Conservation (phyloP, 2,888 invertebrate genomes). For the Eugnorisma glareosa region DNA sequence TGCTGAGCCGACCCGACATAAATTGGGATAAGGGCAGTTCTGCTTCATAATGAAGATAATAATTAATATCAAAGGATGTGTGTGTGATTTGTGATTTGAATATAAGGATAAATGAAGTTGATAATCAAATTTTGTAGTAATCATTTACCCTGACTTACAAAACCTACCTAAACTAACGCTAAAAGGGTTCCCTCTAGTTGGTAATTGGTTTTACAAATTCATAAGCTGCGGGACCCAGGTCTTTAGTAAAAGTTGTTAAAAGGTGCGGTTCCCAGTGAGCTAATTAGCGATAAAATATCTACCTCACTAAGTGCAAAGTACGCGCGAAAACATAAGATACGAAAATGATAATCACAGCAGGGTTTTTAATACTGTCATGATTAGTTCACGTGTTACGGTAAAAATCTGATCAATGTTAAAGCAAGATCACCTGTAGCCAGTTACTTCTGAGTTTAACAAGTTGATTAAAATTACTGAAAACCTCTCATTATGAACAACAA, state of each 20-base stretch:
- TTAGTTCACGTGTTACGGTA: slow-evolving; percentile 11
- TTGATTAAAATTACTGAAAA: neutral
- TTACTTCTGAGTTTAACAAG: neutral
- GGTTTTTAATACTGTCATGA: slow-evolving; percentile 5
- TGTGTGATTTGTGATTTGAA: neutral
- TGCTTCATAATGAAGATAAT: neutral
- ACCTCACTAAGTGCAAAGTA: neutral
- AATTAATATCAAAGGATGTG: neutral
- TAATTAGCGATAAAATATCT: slow-evolving; percentile 25
- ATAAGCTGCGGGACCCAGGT: neutral
- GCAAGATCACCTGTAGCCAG: too few relatives aligned
- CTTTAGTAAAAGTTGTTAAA: neutral
- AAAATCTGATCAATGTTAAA: neutral
- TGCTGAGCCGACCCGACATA: neutral
- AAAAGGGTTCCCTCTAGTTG: neutral
- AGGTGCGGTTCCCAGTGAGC: slow-evolving; percentile 7
- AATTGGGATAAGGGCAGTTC: neutral
- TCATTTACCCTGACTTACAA: neutral
- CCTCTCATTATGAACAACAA: neutral
- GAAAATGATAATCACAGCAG: slow-evolving; percentile 13
- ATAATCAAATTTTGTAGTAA: neutral
- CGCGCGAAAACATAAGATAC: neutral
- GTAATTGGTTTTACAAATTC: neutral
- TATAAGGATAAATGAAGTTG: neutral
- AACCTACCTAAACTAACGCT: neutral